Base-by-base conservation (phyloP, 2,797 vertebrate species). In the Neopelma chrysocephalum region DNA sequence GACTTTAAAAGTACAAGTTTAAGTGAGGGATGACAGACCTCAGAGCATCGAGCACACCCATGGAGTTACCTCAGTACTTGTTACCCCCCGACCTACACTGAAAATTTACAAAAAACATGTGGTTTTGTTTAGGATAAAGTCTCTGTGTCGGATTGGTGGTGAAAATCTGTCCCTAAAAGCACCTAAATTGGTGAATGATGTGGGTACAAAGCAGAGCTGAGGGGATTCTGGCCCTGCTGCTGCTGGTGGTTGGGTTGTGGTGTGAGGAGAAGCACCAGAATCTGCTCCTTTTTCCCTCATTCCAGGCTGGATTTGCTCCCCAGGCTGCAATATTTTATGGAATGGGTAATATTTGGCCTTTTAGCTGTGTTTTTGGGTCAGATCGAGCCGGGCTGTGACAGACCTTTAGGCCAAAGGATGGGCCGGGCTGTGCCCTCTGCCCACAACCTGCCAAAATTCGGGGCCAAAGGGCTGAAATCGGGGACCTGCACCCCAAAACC, bases 391-490 rank as follows among this genome's bases (percentile, higher is more conserved):
- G 11, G 20, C 3, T 51, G 0, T 5, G 47, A 11, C 64, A 73
- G 23, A 10, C 7, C 54, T 56, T 54, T 7, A 71, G 53, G 65
- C 79, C 27, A 2, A 43, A 53, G 1, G 1, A 17, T 6, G 2
- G 0, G 2, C 72, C 47, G 36, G 57, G 72, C 72, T 45, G 0
- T 2, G 2, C 5, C 27, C 21, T 16, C 17, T 16, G n/a, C 10
- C 12, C 18, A 0, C 36, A 36, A 0, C 7, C 29, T 0, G 0
- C 29, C 38, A 57, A 82, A 79, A 34, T 2, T 5, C 1, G 2
- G 27, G 34, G 26, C 3, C 15, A n/a, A 15, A 34, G 8, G 11
- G 20, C 17, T 15, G 3, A 64, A 92, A 89, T 8, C 0, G 1
- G 36, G 11, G 11, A 14, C 6, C 16, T 7, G 31, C 13, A 0